A percentile compares a stretch with the other conserved stretches of the same genome.
Evolutionary conservation across 1,140 invertebrate genomes (phyloP).

Genomic region (Drosophila dunni): DNA sequence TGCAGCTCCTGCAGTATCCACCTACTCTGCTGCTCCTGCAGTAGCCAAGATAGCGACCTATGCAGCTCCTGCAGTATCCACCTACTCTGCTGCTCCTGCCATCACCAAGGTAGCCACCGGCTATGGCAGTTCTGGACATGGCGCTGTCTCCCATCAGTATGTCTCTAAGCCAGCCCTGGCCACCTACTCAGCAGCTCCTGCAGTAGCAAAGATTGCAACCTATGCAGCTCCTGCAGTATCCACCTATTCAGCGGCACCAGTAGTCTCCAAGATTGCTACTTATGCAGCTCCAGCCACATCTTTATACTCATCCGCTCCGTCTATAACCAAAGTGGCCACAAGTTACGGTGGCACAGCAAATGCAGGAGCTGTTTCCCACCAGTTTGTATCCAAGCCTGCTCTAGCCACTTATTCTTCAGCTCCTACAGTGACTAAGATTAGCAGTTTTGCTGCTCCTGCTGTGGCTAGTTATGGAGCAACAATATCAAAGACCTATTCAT

Average conservation of each 20-base stretch:
- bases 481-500: conserved; percentile 30
- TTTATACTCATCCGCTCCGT: conserved; percentile 42
- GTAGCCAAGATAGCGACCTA: conserved; percentile 46
- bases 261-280: conserved; percentile 39
- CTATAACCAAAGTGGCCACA: conserved; percentile 49
- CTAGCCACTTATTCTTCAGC: conserved; percentile 46
- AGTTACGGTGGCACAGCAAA: conserved; percentile 41
- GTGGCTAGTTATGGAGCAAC: conserved; percentile 40
- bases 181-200: conserved; percentile 34
- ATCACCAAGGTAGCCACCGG: conserved; percentile 32
- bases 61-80: conserved; percentile 21
- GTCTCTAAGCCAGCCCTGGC: conserved; percentile 60
- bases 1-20: conserved; percentile 53
- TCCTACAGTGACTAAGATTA: conserved; percentile 50
- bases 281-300: conserved; percentile 49
- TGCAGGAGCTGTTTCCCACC: conserved; percentile 67
- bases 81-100: conserved; percentile 34
- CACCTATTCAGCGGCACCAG: conserved; percentile 36
- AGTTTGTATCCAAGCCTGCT: conserved; percentile 68
- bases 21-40: conserved; percentile 52
- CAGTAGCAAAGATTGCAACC: conserved; percentile 33
- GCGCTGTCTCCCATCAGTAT: conserved; percentile 64
- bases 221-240: conserved; percentile 24
- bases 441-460: conserved; percentile 49
- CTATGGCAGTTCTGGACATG: conserved; percentile 38